Percentiles rank a stretch among this genome's conserved stretches.
Evolutionary conservation across 2,113 vertebrate species (phyloP).

Genomic region (Elephas maximus): DNA sequence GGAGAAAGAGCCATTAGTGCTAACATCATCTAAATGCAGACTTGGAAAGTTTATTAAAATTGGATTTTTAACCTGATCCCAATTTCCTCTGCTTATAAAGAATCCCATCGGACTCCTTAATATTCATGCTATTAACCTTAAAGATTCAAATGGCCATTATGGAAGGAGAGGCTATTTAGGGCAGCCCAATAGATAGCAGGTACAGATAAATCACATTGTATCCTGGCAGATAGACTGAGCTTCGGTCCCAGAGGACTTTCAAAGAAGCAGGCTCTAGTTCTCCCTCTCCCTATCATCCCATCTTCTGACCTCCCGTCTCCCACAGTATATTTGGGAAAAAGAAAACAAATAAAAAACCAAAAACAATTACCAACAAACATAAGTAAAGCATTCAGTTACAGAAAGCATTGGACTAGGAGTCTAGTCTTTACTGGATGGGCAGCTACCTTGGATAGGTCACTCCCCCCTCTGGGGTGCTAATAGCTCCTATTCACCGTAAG

Average conservation of each 20-base stretch:
- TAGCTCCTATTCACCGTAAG: not conserved
- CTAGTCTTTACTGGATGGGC: not conserved
- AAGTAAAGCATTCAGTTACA: not conserved
- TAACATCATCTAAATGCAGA: slow-evolving; percentile 70
- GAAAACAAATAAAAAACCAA: not conserved
- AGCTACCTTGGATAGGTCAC: not conserved
- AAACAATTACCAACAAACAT: not conserved
- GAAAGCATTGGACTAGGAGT: not conserved
- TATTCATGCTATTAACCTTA: slow-evolving; percentile 79
- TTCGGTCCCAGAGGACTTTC: not conserved
- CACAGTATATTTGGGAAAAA: not conserved
- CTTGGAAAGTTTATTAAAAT: slow-evolving; percentile 85
- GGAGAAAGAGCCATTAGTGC: slow-evolving; percentile 76
- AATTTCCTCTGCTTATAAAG: slow-evolving; percentile 80
- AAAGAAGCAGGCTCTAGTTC: not conserved
- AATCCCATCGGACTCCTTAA: slow-evolving; percentile 80
- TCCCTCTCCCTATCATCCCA: not conserved
- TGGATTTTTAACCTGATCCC: slow-evolving; percentile 84
- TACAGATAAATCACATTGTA: not conserved
- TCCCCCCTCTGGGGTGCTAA: no score
- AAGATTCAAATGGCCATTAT: slow-evolving; percentile 63
- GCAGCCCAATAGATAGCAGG: not conserved
- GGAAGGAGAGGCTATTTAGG: not conserved
- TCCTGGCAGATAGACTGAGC: not conserved
- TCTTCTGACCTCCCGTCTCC: not conserved